Evolutionary conservation across 2,888 invertebrate species (phyloP).

Genomic region (Diplolepis rosae): DNA sequence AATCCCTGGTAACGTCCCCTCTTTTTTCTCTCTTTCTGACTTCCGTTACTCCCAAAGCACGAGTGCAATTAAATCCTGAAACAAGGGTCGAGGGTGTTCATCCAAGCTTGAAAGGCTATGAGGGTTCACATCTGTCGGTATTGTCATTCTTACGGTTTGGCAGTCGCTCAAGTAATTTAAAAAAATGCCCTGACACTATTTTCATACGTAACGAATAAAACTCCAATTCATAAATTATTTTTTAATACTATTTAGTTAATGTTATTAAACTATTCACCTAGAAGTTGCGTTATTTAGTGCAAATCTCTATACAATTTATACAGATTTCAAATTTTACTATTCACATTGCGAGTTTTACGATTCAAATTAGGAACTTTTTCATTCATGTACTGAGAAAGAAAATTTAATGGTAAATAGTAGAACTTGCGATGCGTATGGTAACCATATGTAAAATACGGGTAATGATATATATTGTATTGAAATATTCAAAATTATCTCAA

Average conservation of each 20-base stretch:
- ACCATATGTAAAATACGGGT: no score
- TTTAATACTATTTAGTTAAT: background rate
- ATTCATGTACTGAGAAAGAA: no score
- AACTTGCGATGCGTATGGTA: no score
- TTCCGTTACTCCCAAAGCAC: slow-evolving; percentile 29
- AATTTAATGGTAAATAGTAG: no score
- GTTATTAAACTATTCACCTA: no score
- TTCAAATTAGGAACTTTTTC: no score
- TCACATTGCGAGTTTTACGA: no score
- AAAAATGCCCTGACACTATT: background rate
- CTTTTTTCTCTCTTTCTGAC: slow-evolving; percentile 21
- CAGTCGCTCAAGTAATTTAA: slow-evolving; percentile 35
- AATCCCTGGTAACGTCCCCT: slow-evolving; percentile 16
- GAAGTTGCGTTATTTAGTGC: no score
- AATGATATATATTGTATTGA: no score
- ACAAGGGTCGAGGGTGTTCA: slow-evolving; percentile 56
- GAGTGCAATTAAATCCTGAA: slow-evolving; percentile 61
- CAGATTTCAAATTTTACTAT: no score
- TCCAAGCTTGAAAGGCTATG: slow-evolving; percentile 42
- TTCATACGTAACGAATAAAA: background rate
- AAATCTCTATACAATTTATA: no score
- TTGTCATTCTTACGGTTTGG: slow-evolving; percentile 36
- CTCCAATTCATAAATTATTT: background rate
- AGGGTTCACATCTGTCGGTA: slow-evolving; percentile 51
- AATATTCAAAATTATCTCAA: no score